Evolutionary conservation across 2,113 vertebrate genomes (phyloP).

Genomic region (Scalopus aquaticus): DNA sequence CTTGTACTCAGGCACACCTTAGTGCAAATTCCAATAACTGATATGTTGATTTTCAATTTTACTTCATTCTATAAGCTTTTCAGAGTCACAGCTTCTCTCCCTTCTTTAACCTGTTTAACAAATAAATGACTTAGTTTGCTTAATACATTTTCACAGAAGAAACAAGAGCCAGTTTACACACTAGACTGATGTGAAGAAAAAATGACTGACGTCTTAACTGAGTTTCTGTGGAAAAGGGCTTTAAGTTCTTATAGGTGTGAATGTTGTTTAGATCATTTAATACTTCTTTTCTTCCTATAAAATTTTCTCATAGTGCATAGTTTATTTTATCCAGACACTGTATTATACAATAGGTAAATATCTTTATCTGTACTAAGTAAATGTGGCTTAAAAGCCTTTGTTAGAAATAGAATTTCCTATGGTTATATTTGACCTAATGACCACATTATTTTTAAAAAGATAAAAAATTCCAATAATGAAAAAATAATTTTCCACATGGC

Average conservation of each 20-base stretch:
- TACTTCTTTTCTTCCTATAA: background rate
- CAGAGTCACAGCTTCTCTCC: background rate
- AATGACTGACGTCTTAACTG: background rate
- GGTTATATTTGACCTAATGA: slow-evolving; percentile 52
- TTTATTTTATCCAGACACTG: background rate
- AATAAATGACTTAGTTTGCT: background rate
- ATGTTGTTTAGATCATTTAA: slow-evolving; percentile 25
- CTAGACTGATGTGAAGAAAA: background rate
- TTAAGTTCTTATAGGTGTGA: slow-evolving; percentile 36
- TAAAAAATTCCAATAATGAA: slow-evolving; percentile 46
- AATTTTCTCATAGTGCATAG: slow-evolving; percentile 23
- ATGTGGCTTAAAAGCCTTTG: slow-evolving; percentile 52
- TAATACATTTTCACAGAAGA: background rate
- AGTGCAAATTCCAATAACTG: background rate
- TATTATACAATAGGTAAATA: slow-evolving; percentile 31
- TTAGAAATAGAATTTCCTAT: slow-evolving; percentile 40
- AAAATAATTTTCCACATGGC: slow-evolving; percentile 27
- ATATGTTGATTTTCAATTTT: background rate
- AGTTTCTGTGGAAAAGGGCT: slow-evolving; percentile 5
- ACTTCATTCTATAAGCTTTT: background rate
- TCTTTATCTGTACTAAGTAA: slow-evolving; percentile 57
- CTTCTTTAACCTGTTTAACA: background rate
- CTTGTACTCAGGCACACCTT: background rate
- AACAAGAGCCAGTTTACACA: background rate
- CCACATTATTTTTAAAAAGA: slow-evolving; percentile 53